A percentile compares a stretch with the other conserved stretches of the same genome.
Conservation (phyloP, 2,888 invertebrate genomes). For the Sminthurinus aureus region DNA sequence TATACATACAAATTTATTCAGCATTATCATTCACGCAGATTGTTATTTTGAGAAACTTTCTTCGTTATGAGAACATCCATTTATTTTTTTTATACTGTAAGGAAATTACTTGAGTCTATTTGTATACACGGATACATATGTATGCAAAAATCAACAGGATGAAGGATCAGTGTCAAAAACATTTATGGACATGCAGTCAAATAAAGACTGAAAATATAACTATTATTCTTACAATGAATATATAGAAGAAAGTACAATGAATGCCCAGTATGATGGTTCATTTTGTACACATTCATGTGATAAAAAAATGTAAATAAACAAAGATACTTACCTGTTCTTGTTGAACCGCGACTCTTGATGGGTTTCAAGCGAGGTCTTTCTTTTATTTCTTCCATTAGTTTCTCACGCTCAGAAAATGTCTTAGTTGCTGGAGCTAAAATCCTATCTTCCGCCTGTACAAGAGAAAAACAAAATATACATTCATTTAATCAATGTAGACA, state of each 20-base stretch:
- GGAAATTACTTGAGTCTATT: not conserved
- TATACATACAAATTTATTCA: too few relatives aligned
- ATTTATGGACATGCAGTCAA: not conserved
- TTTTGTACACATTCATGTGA: not conserved
- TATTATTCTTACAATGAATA: not conserved
- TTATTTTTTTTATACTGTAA: not conserved
- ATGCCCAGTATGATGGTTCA: not conserved
- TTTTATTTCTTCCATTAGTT: slow-evolving; percentile 85
- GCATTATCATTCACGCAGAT: too few relatives aligned
- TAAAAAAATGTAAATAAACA: not conserved
- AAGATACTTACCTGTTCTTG: slow-evolving; percentile 32
- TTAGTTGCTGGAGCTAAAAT: slow-evolving; percentile 77
- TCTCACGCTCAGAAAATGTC: slow-evolving; percentile 79
- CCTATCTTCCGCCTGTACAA: slow-evolving; percentile 79
- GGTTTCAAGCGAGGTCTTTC: slow-evolving; percentile 64
- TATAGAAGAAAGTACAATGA: too few relatives aligned
- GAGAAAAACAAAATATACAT: not conserved
- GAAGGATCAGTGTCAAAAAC: not conserved
- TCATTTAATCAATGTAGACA: not conserved
- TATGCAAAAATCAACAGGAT: not conserved
- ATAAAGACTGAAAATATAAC: not conserved
- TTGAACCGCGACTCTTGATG: not conserved
- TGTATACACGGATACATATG: not conserved
- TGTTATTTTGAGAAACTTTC: too few relatives aligned
- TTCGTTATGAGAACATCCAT: not conserved